These are phyloP conservation scores for Ethmia dodecea DNA, from an alignment of 2,888 invertebrate genomes.

Conservation along the genomic window DNA sequence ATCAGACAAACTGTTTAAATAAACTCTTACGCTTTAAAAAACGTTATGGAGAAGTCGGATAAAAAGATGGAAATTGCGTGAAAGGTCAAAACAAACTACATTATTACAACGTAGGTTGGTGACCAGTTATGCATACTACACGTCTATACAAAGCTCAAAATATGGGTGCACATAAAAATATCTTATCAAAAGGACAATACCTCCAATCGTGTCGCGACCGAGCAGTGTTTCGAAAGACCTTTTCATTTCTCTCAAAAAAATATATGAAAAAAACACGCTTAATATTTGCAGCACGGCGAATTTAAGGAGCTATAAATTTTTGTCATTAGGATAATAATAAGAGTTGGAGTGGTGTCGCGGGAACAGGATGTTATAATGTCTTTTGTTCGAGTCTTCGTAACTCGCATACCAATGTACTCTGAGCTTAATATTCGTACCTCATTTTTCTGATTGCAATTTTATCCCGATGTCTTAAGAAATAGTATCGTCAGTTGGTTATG, in stretches of 20 bases:
- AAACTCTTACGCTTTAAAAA: too few relatives aligned
- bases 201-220: conserved; percentile 23
- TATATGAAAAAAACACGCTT: conserved; percentile 32
- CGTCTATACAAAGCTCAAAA: too few relatives aligned
- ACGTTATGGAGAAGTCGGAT: too few relatives aligned
- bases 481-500: too few relatives aligned
- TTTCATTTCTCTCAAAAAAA: conserved; percentile 4
- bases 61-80: too few relatives aligned
- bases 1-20: too few relatives aligned
- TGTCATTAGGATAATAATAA: conserved; percentile 75
- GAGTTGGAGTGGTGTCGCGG: conserved; percentile 56
- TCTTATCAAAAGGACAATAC: conserved; percentile 28
- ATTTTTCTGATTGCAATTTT: conserved; percentile 46
- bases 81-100: too few relatives aligned
- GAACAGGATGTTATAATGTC: conserved; percentile 74
- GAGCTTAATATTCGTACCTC: conserved; percentile 35
- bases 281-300: conserved; percentile 69
- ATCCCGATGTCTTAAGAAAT: conserved; percentile 18
- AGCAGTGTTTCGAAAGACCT: conserved; percentile 2
- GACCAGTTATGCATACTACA: too few relatives aligned
- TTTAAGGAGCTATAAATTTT: conserved; percentile 74
- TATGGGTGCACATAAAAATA: conserved; percentile 21
- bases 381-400: conserved; percentile 65
- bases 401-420: conserved; percentile 69
- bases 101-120: too few relatives aligned